phyloP scores from a whole-genome alignment of 2,113 vertebrate species.

The Tylochromis polylepis region DNA sequence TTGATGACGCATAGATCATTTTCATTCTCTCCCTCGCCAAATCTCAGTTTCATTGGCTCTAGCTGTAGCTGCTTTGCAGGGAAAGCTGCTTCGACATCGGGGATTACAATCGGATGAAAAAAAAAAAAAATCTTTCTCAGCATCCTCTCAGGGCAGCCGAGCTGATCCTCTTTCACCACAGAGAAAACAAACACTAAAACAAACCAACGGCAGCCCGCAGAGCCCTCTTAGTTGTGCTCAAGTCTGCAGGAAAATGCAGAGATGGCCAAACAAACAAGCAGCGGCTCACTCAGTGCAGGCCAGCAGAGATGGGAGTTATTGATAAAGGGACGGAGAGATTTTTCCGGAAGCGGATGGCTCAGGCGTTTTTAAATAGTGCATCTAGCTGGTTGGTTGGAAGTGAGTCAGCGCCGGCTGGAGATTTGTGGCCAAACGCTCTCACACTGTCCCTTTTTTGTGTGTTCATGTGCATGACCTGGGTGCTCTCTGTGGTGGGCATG shows the following conservation, averaged over 20 bases:
- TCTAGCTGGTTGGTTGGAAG: conserved; percentile 19
- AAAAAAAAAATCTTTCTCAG: neutral
- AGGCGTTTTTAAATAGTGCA: conserved; percentile 42
- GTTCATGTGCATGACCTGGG: conserved; percentile 34
- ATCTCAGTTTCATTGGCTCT: neutral
- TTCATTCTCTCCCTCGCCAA: neutral
- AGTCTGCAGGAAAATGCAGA: conserved; percentile 9
- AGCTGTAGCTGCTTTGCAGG: neutral
- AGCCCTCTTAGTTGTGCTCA: neutral
- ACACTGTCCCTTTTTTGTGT: conserved; percentile 42
- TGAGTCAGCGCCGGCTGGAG: conserved; percentile 56
- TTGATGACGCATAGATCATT: conserved; percentile 3
- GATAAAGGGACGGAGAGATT: conserved; percentile 9
- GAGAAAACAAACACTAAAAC: conserved; percentile 51
- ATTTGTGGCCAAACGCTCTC: conserved; percentile 47
- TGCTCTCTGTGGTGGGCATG: conserved; percentile 22
- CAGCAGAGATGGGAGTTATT: conserved; percentile 11
- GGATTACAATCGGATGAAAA: conserved; percentile 22
- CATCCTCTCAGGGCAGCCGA: conserved; percentile 20
- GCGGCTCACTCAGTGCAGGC: neutral
- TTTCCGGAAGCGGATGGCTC: neutral
- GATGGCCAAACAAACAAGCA: conserved; percentile 38
- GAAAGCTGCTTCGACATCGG: neutral
- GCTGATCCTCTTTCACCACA: conserved; percentile 31
- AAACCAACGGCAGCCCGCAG: neutral